phyloP scores from a whole-genome alignment of 2,113 vertebrate genomes.

The Ovis canadensis region DNA sequence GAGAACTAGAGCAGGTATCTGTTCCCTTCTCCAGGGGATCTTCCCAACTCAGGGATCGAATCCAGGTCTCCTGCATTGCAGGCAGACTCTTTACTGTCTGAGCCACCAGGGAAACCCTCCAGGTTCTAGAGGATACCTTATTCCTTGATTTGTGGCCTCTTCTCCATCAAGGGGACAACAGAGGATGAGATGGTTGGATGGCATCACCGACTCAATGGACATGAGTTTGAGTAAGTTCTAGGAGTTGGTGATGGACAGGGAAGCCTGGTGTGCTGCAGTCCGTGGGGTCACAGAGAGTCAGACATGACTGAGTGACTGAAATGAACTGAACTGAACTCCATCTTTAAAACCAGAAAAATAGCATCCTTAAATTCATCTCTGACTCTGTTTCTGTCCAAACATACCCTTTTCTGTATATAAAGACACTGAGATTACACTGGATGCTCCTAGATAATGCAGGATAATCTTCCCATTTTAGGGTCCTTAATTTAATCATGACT shows the following conservation, averaged over 20 bases:
- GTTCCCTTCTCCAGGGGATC: not conserved
- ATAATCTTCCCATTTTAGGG: not conserved
- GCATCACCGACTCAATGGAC: not conserved
- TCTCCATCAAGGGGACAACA: not conserved
- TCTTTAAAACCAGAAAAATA: not conserved
- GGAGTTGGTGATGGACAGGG: not conserved
- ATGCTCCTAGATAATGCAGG: not conserved
- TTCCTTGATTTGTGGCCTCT: not conserved
- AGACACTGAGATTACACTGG: not conserved
- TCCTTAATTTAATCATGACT: not conserved
- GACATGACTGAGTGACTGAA: not conserved
- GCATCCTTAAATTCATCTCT: not conserved
- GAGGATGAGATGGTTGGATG: not conserved
- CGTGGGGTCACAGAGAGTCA: not conserved
- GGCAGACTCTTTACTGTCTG: not conserved
- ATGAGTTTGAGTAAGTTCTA: not conserved
- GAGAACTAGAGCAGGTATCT: not conserved
- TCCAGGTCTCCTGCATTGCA: not conserved
- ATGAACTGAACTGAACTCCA: not conserved
- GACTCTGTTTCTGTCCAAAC: not conserved
- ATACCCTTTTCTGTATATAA: not conserved
- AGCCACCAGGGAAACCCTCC: not conserved
- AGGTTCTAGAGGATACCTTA: not conserved
- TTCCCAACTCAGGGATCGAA: not conserved
- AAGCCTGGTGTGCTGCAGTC: not conserved